phyloP scores from a whole-genome alignment of 2,888 invertebrate genomes.

The Stegophylla sp. region DNA sequence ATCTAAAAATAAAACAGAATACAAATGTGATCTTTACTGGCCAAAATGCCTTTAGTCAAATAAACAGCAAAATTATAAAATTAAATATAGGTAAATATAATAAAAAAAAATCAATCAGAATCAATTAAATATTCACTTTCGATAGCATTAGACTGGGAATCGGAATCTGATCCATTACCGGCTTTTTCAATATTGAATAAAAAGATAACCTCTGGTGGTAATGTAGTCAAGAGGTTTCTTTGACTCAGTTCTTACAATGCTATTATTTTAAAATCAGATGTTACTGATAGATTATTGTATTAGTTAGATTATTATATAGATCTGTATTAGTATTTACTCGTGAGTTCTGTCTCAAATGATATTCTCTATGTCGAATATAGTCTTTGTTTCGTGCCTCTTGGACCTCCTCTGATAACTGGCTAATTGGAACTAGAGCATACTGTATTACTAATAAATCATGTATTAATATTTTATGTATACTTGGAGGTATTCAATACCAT shows the following conservation, averaged over 20 bases:
- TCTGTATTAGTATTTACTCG: conserved; percentile 11
- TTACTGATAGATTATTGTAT: conserved; percentile 5
- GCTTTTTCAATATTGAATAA: too few relatives aligned
- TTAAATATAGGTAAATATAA: too few relatives aligned
- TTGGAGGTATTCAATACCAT: not conserved
- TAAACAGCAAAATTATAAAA: too few relatives aligned
- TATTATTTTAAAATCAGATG: conserved; percentile 8
- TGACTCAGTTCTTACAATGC: not conserved
- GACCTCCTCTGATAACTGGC: conserved; percentile 1
- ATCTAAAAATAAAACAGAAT: too few relatives aligned
- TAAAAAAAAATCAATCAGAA: too few relatives aligned
- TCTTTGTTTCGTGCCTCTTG: conserved; percentile 6
- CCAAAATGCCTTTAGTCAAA: too few relatives aligned
- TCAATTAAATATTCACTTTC: too few relatives aligned
- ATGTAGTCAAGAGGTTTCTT: not conserved
- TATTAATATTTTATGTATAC: not conserved
- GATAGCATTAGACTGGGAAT: too few relatives aligned
- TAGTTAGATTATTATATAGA: not conserved
- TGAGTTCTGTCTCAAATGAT: not conserved
- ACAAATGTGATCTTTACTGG: too few relatives aligned
- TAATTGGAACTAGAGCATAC: not conserved
- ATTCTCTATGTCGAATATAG: not conserved
- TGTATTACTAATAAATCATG: not conserved
- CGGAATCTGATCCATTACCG: too few relatives aligned
- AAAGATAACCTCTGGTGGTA: not conserved